These are phyloP conservation scores for Drosophila sproati DNA, from an alignment of 1,140 invertebrate genomes.

Conservation along the genomic window DNA sequence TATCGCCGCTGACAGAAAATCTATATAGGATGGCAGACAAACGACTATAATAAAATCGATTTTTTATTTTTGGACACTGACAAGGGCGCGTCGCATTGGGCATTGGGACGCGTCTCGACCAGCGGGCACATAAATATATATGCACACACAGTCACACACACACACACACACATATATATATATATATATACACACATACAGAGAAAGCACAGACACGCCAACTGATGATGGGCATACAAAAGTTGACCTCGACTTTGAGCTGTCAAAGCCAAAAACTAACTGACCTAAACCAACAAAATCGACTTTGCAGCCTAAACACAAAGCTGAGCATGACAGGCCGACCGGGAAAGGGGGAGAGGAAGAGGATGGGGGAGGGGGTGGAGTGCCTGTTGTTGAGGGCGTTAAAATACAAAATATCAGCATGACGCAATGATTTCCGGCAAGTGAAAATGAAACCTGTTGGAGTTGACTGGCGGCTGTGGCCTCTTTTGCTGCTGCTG, in stretches of 20 bases:
- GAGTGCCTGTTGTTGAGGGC: slow-evolving; percentile 6
- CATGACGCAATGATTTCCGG: slow-evolving; percentile 84
- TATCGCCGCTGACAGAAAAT: slow-evolving; percentile 76
- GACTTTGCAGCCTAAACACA: slow-evolving; percentile 78
- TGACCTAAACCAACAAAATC: slow-evolving; percentile 84
- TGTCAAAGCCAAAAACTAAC: slow-evolving; percentile 83
- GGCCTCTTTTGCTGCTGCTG: slow-evolving; percentile 17
- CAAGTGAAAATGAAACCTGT: slow-evolving; percentile 81
- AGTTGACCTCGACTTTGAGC: slow-evolving; percentile 84
- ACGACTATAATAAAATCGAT: slow-evolving; percentile 79
- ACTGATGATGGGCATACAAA: slow-evolving; percentile 80
- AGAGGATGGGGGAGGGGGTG: neutral
- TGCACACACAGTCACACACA: slow-evolving; percentile 20
- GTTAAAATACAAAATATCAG: slow-evolving; percentile 84
- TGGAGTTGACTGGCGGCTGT: slow-evolving; percentile 47
- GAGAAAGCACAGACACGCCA: slow-evolving; percentile 39
- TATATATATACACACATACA: slow-evolving; percentile 7
- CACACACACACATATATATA: slow-evolving; percentile 11
- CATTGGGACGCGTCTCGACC: slow-evolving; percentile 56
- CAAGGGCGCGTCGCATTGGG: slow-evolving; percentile 65
- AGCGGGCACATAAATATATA: slow-evolving; percentile 68
- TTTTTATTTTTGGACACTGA: slow-evolving; percentile 76
- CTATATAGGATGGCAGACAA: slow-evolving; percentile 66
- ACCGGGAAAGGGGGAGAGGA: slow-evolving; percentile 26
- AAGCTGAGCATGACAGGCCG: slow-evolving; percentile 66